phyloP scores from a whole-genome alignment of 2,888 invertebrate species.

The Stenodera caucasica region DNA sequence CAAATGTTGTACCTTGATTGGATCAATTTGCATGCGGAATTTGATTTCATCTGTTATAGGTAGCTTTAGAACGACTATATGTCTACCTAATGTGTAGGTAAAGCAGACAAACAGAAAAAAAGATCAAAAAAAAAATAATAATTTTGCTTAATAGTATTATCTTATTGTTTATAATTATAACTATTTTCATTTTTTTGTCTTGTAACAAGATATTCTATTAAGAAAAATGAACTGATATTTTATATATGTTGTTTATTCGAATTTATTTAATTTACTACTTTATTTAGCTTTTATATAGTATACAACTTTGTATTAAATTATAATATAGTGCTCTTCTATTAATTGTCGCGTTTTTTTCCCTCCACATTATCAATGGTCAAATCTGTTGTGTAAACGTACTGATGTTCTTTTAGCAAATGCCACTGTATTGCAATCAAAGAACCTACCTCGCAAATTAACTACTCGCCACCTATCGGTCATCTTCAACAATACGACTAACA shows the following conservation, averaged over 20 bases:
- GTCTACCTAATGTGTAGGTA: conserved; percentile 1
- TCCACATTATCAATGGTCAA: too few species aligned
- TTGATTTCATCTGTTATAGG: background rate
- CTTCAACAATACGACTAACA: too few species aligned
- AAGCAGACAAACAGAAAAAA: background rate
- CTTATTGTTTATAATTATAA: conserved; percentile 30
- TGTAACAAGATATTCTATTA: conserved; percentile 40
- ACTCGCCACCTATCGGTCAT: too few species aligned
- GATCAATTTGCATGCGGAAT: conserved; percentile 1
- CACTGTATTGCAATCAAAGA: too few species aligned
- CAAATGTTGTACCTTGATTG: background rate
- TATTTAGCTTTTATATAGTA: conserved; percentile 36
- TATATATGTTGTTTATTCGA: conserved; percentile 28
- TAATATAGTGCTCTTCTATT: conserved; percentile 10
- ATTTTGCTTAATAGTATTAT: conserved; percentile 33
- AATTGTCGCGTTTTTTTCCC: too few species aligned
- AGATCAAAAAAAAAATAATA: conserved; percentile 20
- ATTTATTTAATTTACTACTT: conserved; percentile 30
- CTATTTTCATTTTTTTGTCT: conserved; percentile 32
- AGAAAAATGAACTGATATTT: conserved; percentile 40
- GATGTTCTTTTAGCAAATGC: too few species aligned
- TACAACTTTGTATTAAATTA: conserved; percentile 30
- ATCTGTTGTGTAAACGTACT: too few species aligned
- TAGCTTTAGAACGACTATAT: background rate
- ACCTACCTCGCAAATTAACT: too few species aligned